A percentile compares a stretch with the other conserved stretches of the same genome.
phyloP scores from a whole-genome alignment of 2,113 vertebrate species.

The Tyrannus savana region DNA sequence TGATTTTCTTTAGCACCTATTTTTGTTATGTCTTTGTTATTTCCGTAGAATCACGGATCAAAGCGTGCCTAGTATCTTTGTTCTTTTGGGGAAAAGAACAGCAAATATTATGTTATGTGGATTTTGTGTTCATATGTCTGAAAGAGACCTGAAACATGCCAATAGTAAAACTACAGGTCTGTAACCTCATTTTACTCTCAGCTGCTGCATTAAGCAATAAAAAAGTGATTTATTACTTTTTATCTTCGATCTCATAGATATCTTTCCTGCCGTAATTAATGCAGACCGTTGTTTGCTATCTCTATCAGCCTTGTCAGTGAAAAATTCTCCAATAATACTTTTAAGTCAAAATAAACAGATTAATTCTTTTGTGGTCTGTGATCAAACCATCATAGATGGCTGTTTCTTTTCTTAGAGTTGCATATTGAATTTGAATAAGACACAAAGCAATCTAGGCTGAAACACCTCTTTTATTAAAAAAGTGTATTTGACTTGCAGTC shows the following conservation, averaged over 20 bases:
- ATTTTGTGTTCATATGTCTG: constrained; percentile 52
- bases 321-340: constrained; percentile 18
- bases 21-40: constrained; percentile 39
- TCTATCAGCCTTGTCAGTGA: constrained; percentile 19
- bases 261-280: constrained; percentile 4
- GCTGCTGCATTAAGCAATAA: constrained; percentile 50
- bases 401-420: not conserved
- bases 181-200: constrained; percentile 14
- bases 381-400: not conserved
- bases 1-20: not conserved
- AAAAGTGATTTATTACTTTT: constrained; percentile 60
- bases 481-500: not conserved
- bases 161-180: constrained; percentile 51
- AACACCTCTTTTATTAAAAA: constrained; percentile 28
- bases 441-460: not conserved
- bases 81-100: not conserved
- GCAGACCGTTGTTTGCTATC: constrained; percentile 34
- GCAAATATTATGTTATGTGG: not conserved
- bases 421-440: constrained; percentile 25
- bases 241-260: constrained; percentile 43
- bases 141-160: constrained; percentile 28
- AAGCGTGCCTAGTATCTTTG: not conserved
- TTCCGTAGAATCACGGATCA: not conserved
- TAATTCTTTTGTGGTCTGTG: not conserved
- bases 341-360: constrained; percentile 25